Evolutionary conservation across 1,140 invertebrate species (phyloP), one percentile per base, ranked within the genome.

Genomic region (Habropoda laboriosa): DNA sequence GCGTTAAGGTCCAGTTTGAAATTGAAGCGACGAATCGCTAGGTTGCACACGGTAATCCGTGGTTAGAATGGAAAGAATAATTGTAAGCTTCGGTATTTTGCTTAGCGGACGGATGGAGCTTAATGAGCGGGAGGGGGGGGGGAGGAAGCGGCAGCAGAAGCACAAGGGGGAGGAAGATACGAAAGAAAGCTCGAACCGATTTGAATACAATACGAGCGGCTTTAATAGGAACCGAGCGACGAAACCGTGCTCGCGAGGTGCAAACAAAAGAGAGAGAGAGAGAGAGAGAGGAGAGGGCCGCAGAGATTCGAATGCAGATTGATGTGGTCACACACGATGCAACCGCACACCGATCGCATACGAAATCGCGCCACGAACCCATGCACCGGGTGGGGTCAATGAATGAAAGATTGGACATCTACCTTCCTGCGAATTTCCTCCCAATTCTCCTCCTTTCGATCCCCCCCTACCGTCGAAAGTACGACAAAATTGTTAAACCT

Each of bases 261-360:
- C 89, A 90, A 90, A 91, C 87, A 88, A 90, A 90, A 86, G 80
- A 81, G 86, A 66, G 53, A 40, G 51, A 24, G 40, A 75, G 55
- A 57, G 55, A 58, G 24, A 76, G 71, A 53, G 64, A 53, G 21
- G 66, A 72, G 68, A 68, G 58, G 35, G 81, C 58, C 57, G 38
- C 70, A 61, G 80, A 85, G 87, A 91, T 88, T 90, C 86, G 87
- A 88, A 89, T 87, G 85, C 90, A 81, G 91, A 91, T 92, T 92
- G 92, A 93, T 93, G 91, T 88, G 91, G 86, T 92, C 92, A 81
- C 92, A 93, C 91, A 92, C 92, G 92, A 92, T 88, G 92, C 90
- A 88, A 88, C 87, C 72, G 89, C 64, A 88, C 91, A 87, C 86
- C 81, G 76, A 82, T 88, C 86, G 91, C 87, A 92, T 92, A 89